These are phyloP conservation scores for Nemapogon koenigi DNA, from an alignment of 2,888 invertebrate genomes.

Conservation along the genomic window DNA sequence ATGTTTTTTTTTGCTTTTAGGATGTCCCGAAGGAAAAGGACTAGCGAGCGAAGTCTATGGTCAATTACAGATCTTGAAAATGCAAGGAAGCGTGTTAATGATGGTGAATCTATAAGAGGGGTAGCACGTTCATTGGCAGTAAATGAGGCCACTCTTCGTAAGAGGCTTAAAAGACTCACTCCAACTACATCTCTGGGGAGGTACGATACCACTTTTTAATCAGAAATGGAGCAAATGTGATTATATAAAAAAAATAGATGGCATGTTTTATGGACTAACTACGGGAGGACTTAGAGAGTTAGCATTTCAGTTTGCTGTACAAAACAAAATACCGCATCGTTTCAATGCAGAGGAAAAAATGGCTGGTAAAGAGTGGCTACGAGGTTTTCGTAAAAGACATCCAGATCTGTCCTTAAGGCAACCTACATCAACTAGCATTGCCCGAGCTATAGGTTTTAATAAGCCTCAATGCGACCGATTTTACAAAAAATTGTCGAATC, in stretches of 20 bases:
- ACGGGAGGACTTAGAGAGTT: neutral
- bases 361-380: neutral
- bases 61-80: slow-evolving; percentile 10
- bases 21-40: neutral
- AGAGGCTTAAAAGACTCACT: neutral
- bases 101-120: neutral
- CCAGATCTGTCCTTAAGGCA: neutral
- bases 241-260: neutral
- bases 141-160: neutral
- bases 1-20: neutral
- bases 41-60: neutral
- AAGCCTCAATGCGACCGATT: neutral
- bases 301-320: neutral
- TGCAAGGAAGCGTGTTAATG: neutral
- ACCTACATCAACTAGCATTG: neutral
- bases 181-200: neutral
- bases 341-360: neutral
- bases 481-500: neutral
- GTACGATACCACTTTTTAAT: neutral
- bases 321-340: neutral
- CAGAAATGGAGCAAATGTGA: slow-evolving; percentile 1
- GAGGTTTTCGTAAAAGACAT: slow-evolving; percentile 3
- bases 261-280: neutral
- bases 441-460: neutral
- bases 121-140: neutral